Evolutionary conservation across 2,113 vertebrate genomes (phyloP), one percentile per base, ranked within the genome.

Genomic region (Apodemus speciosus): DNA sequence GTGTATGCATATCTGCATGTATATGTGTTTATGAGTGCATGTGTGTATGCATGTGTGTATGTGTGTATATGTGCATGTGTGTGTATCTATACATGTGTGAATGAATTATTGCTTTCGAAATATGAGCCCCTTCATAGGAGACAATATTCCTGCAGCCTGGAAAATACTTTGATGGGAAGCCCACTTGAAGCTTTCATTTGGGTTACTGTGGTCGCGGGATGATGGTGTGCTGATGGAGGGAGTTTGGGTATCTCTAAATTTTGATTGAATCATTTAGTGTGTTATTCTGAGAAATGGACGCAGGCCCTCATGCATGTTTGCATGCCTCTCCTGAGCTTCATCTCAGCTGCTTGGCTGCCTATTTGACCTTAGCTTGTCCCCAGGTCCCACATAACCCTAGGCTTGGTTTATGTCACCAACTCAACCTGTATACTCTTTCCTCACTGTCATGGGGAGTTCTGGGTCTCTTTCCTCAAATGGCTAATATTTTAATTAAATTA

Each of bases 91-190:
- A 27, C 25, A 15, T 56, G 86, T 11, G 56, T 11, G 25, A 76
- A 32, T 13, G 16, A 66, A n/a, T 66, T 38, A 14, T 30, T 84
- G 10, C 21, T 87, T 56, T 9, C 35, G 25, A 60, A 46, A 27
- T 0, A 9, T 11, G 20, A 30, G 25, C 23, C 3, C 10, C 4
- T 15, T 38, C 46, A 25, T 5, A 30, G 62, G 16, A 81, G 46
- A n/a, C 32, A 14, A 49, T 68, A n/a, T 51, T 62, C n/a, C 23
- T 30, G 80, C 7, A 68, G 1, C 20, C 21, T 46, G 27, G 51
- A 16, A 8, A 3, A 0, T 0, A 1, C 2, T 46, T 10, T n/a
- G 9, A n/a, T 32, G 35, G 30, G 25, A 9, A 27, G 32, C 20
- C 7, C 0, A 38, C n/a, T 71, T 27, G 46, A n/a, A 27, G 15